Conservation (phyloP, 2,797 vertebrate species). For the Echiichthys vipera region DNA sequence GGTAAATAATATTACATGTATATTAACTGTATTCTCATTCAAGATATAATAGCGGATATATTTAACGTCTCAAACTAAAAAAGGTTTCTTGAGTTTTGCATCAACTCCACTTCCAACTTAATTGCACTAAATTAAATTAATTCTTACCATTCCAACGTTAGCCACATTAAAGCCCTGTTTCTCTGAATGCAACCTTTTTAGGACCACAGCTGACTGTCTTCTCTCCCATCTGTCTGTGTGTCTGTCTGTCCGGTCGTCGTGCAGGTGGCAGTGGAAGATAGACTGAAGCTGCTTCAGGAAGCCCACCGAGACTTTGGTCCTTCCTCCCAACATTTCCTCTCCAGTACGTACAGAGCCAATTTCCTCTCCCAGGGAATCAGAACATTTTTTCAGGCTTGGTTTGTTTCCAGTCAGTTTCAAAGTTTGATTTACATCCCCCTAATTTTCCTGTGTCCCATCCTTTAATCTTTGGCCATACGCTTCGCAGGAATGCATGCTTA, state of each 20-base stretch:
- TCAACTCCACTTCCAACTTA: slow-evolving; percentile 33
- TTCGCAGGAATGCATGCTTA: slow-evolving; percentile 1
- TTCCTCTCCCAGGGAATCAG: slow-evolving; percentile 12
- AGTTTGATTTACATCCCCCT: slow-evolving; percentile 19
- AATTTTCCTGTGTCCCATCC: slow-evolving; percentile 8
- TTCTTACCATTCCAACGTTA: slow-evolving; percentile 35
- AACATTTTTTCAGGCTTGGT: slow-evolving; percentile 1
- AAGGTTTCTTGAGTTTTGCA: slow-evolving; percentile 10
- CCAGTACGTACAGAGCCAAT: slow-evolving; percentile 87
- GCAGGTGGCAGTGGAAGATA: slow-evolving; percentile 93
- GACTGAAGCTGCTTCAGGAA: slow-evolving; percentile 94
- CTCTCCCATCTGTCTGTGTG: slow-evolving; percentile 15
- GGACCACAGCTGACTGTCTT: slow-evolving; percentile 16
- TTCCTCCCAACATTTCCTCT: slow-evolving; percentile 96
- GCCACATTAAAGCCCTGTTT: slow-evolving; percentile 39
- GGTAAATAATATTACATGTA: background rate
- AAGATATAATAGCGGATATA: background rate
- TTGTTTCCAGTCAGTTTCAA: slow-evolving; percentile 29
- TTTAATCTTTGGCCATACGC: slow-evolving; percentile 17
- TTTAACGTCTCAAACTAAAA: background rate
- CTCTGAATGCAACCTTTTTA: slow-evolving; percentile 7
- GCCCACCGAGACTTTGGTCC: slow-evolving; percentile 96
- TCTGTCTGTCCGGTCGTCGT: slow-evolving; percentile 24
- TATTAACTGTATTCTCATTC: background rate
- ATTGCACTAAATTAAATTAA: slow-evolving; percentile 44